phyloP scores from a whole-genome alignment of 2,113 vertebrate genomes.

The Lepus timidus region DNA sequence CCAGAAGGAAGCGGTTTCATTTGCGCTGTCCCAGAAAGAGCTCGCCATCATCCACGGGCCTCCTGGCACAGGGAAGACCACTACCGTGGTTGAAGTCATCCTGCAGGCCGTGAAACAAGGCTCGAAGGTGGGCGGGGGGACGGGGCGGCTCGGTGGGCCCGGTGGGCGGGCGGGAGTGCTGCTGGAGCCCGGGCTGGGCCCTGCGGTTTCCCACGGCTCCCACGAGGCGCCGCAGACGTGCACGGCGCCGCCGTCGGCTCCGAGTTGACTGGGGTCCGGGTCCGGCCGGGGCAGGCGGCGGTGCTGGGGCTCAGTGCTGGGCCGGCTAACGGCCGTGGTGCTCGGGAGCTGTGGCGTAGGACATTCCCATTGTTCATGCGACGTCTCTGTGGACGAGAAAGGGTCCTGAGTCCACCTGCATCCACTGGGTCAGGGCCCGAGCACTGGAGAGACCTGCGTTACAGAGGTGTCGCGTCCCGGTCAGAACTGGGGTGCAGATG shows the following conservation, averaged over 20 bases:
- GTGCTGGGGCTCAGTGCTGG: too few species aligned
- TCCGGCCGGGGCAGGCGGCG: too few species aligned
- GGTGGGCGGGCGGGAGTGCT: neutral
- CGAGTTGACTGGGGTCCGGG: too few species aligned
- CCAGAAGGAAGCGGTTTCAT: constrained; percentile 94
- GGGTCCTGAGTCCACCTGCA: neutral
- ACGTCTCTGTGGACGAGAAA: neutral
- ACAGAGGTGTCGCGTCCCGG: too few species aligned
- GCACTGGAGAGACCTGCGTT: too few species aligned
- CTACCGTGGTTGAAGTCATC: constrained; percentile 95
- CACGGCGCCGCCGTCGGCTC: too few species aligned
- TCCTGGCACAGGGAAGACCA: constrained; percentile 98
- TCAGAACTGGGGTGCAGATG: too few species aligned
- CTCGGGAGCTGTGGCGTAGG: too few species aligned
- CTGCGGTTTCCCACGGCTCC: too few species aligned
- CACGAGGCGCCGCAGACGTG: too few species aligned
- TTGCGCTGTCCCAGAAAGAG: constrained; percentile 95
- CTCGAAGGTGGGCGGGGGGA: constrained; percentile 89
- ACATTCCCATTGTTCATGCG: too few species aligned
- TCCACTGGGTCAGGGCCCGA: neutral
- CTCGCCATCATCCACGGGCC: constrained; percentile 97
- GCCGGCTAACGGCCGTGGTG: too few species aligned
- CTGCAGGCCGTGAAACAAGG: constrained; percentile 94
- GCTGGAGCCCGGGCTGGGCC: neutral
- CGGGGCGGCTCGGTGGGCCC: rapidly evolving